Percentiles rank a stretch among this genome's conserved stretches.
phyloP scores from a whole-genome alignment of 1,140 invertebrate genomes.

The Brachionus asplanchnoidis region DNA sequence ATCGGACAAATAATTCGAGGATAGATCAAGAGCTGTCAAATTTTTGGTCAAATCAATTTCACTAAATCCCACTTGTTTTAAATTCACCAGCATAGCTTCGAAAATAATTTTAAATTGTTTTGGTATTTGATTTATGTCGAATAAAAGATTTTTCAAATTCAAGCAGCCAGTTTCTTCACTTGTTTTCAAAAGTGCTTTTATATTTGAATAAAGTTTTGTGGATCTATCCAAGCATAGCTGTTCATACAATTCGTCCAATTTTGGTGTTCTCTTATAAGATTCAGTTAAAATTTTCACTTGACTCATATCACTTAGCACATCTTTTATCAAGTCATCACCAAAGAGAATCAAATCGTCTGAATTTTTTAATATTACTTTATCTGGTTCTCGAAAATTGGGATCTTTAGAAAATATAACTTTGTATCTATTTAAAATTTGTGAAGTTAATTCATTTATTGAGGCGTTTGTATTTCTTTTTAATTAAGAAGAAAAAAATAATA shows the following conservation, averaged over 20 bases:
- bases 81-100: not conserved
- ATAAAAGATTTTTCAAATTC: not conserved
- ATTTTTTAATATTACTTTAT: constrained; percentile 35
- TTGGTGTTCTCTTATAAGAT: not conserved
- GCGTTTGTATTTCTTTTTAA: constrained; percentile 8
- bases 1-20: constrained; percentile 3
- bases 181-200: not conserved
- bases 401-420: constrained; percentile 29
- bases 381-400: not conserved
- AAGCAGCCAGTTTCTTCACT: constrained; percentile 1
- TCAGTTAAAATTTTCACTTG: constrained; percentile 36
- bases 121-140: not conserved
- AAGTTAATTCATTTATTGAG: constrained; percentile 13
- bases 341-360: constrained; percentile 37
- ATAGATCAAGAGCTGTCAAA: constrained; percentile 6
- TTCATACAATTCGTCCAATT: constrained; percentile 15
- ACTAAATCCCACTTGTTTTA: not conserved
- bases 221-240: not conserved
- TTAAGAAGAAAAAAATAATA: not conserved
- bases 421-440: constrained; percentile 32
- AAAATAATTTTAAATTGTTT: not conserved
- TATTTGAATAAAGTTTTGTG: not conserved
- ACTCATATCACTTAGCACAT: constrained; percentile 15
- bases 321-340: constrained; percentile 28
- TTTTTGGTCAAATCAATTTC: not conserved